These are phyloP conservation scores for Ariopsis seemanni DNA, from an alignment of 2,113 vertebrate genomes.

Conservation along the genomic window DNA sequence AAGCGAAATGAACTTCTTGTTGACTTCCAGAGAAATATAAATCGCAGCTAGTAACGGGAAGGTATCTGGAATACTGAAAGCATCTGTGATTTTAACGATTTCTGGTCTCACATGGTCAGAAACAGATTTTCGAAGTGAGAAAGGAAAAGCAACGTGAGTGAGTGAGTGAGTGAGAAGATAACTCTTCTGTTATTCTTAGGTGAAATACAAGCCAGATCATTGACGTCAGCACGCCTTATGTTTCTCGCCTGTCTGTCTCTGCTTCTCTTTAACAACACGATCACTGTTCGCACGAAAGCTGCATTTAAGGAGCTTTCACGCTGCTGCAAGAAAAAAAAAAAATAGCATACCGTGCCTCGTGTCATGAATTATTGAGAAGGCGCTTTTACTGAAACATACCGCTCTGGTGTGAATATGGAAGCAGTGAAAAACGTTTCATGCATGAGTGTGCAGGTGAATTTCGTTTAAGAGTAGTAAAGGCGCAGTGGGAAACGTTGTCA, in stretches of 20 bases:
- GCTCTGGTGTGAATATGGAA: not conserved
- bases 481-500: not conserved
- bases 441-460: not conserved
- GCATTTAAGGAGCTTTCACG: not conserved
- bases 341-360: not conserved
- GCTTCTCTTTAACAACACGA: not conserved
- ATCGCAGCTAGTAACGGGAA: not conserved
- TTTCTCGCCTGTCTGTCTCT: not conserved
- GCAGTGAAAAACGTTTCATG: not conserved
- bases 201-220: constrained; percentile 25
- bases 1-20: not conserved
- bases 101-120: constrained; percentile 1
- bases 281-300: not conserved
- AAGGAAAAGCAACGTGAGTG: not conserved
- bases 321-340: not conserved
- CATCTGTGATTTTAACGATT: not conserved
- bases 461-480: not conserved
- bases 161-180: constrained; percentile 2
- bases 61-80: not conserved
- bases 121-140: constrained; percentile 5
- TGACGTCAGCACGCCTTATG: constrained; percentile 30
- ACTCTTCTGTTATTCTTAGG: constrained; percentile 32
- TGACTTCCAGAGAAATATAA: not conserved
- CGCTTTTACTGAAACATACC: not conserved
- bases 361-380: constrained; percentile 36